Percentiles rank a stretch among this genome's conserved stretches.
phyloP scores from a whole-genome alignment of 2,888 invertebrate genomes.

The Julus scandinavius region DNA sequence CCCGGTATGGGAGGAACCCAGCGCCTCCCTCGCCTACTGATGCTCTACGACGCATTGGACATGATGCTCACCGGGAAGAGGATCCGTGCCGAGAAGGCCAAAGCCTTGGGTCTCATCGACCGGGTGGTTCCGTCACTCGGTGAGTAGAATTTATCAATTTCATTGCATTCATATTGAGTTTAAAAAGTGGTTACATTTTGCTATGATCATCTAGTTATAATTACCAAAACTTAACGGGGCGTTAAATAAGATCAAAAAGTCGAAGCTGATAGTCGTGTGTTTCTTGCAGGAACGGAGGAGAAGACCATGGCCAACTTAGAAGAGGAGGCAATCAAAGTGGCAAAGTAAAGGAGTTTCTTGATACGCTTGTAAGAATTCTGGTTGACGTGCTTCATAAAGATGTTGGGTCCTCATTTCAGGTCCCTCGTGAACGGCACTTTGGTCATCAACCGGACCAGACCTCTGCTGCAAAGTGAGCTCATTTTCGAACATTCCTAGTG shows the following conservation, averaged over 20 bases:
- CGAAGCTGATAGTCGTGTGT: slow-evolving; percentile 60
- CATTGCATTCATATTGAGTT: no score
- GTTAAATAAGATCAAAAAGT: no score
- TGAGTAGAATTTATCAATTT: background rate
- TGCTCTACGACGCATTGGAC: slow-evolving; percentile 86
- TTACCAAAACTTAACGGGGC: no score
- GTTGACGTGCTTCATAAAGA: background rate
- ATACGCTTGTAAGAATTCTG: background rate
- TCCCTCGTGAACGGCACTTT: slow-evolving; percentile 83
- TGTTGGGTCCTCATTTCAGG: slow-evolving; percentile 58
- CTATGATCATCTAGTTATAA: background rate
- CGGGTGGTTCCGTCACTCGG: slow-evolving; percentile 88
- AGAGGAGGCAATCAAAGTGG: slow-evolving; percentile 82
- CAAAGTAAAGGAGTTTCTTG: slow-evolving; percentile 68
- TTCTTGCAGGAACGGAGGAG: slow-evolving; percentile 65
- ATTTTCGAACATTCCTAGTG: slow-evolving; percentile 17
- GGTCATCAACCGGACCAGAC: slow-evolving; percentile 76
- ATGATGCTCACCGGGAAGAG: slow-evolving; percentile 92
- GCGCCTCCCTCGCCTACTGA: slow-evolving; percentile 79
- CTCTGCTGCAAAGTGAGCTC: slow-evolving; percentile 65
- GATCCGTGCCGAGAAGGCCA: slow-evolving; percentile 90
- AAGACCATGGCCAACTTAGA: slow-evolving; percentile 88
- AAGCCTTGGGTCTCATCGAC: slow-evolving; percentile 94
- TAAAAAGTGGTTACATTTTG: background rate
- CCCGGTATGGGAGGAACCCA: slow-evolving; percentile 98